Evolutionary conservation across 1,140 invertebrate genomes (phyloP).

Genomic region (Pissodes strobi): DNA sequence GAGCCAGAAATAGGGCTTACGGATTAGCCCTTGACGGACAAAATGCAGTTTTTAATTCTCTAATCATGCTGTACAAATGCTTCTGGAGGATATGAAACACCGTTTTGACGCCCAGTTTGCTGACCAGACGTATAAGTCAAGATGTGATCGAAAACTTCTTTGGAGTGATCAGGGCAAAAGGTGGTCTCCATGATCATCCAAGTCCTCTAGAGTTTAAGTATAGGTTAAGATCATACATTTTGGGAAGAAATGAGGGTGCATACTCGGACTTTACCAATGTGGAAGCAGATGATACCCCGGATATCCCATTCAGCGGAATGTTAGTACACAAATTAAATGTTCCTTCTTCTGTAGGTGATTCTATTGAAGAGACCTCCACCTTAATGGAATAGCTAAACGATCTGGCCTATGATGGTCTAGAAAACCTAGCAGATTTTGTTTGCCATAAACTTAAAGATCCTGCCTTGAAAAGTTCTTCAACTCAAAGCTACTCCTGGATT

Average conservation of each 20-base stretch:
- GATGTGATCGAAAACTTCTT: slow-evolving; percentile 50
- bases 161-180: slow-evolving; percentile 42
- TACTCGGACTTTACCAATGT: too few species aligned
- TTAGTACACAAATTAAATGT: too few species aligned
- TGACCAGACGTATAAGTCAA: slow-evolving; percentile 41
- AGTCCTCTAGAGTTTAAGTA: slow-evolving; percentile 40
- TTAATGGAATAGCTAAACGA: too few species aligned
- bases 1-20: slow-evolving; percentile 17
- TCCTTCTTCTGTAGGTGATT: too few species aligned
- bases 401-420: background rate
- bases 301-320: too few species aligned
- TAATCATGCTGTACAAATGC: slow-evolving; percentile 8
- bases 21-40: slow-evolving; percentile 18
- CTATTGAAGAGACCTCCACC: too few species aligned
- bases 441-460: background rate
- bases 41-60: slow-evolving; percentile 22
- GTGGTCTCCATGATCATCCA: slow-evolving; percentile 41
- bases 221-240: too few species aligned
- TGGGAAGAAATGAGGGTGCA: too few species aligned
- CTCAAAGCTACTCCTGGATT: too few species aligned
- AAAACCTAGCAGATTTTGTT: background rate
- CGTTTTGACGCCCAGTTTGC: slow-evolving; percentile 1
- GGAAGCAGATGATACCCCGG: too few species aligned
- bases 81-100: slow-evolving; percentile 1
- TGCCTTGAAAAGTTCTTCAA: background rate